These are phyloP conservation scores for Pedetes capensis DNA, from an alignment of 2,113 vertebrate genomes.

Conservation along the genomic window DNA sequence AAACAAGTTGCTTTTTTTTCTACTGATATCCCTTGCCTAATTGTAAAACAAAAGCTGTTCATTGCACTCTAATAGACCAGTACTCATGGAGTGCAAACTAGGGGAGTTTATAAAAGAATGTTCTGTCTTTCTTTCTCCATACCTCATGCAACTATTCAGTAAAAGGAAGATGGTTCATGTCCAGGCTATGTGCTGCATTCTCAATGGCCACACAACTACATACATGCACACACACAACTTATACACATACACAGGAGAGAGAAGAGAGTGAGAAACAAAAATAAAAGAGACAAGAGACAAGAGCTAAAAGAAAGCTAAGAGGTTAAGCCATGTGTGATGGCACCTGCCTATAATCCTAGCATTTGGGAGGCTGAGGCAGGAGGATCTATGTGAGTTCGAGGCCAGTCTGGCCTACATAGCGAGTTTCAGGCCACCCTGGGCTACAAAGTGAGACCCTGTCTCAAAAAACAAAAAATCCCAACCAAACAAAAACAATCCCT, in stretches of 20 bases:
- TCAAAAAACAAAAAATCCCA: too few relatives aligned
- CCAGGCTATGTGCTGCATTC: background rate
- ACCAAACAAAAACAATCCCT: too few relatives aligned
- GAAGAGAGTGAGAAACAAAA: too few relatives aligned
- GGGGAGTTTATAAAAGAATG: background rate
- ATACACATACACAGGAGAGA: background rate
- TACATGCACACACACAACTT: background rate
- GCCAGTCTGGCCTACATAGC: too few relatives aligned
- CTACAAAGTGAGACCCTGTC: too few relatives aligned
- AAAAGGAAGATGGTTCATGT: background rate
- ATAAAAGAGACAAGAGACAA: background rate
- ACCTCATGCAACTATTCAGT: background rate
- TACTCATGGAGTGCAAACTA: background rate
- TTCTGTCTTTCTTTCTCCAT: background rate
- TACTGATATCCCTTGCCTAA: background rate
- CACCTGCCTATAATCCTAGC: too few relatives aligned
- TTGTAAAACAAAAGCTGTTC: constrained; percentile 48
- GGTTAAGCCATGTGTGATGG: too few relatives aligned
- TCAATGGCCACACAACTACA: background rate
- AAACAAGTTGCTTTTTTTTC: constrained; percentile 32
- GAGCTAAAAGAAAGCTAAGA: background rate
- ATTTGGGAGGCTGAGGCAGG: too few relatives aligned
- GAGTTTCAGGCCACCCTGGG: too few relatives aligned
- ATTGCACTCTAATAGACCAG: background rate
- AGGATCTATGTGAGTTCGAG: too few relatives aligned